phyloP scores from a whole-genome alignment of 2,113 vertebrate genomes.

The Narcine bancroftii region DNA sequence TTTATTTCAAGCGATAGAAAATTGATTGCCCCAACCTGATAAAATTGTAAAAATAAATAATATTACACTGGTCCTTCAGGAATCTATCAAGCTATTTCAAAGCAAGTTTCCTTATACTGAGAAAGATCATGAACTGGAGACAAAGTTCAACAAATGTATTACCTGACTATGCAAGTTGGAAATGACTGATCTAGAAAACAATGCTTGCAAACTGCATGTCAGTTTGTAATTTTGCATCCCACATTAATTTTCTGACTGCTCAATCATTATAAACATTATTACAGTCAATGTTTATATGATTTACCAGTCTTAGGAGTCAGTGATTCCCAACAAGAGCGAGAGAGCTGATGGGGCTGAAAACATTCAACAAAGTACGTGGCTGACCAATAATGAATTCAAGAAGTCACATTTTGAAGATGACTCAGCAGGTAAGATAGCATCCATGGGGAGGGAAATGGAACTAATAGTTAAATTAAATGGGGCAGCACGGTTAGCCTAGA shows the following conservation, averaged over 20 bases:
- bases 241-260: background rate
- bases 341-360: background rate
- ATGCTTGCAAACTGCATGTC: background rate
- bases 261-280: background rate
- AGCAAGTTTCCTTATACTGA: conserved; percentile 38
- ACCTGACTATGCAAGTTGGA: background rate
- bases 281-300: background rate
- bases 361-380: background rate
- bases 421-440: background rate
- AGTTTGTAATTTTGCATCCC: background rate
- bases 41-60: conserved; percentile 15
- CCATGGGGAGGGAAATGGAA: background rate
- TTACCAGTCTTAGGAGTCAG: too few species aligned
- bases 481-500: too few species aligned
- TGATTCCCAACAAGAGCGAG: background rate
- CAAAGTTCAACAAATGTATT: background rate
- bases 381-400: background rate
- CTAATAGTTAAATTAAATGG: background rate
- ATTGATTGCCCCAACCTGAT: conserved; percentile 38
- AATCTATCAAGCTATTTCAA: conserved; percentile 38
- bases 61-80: background rate
- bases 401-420: background rate
- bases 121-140: background rate
- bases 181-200: background rate
- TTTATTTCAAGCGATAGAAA: conserved; percentile 36